Evolutionary conservation across 2,888 invertebrate species (phyloP), one percentile per base, ranked within the genome.

Genomic region (Gryllus longicercus): DNA sequence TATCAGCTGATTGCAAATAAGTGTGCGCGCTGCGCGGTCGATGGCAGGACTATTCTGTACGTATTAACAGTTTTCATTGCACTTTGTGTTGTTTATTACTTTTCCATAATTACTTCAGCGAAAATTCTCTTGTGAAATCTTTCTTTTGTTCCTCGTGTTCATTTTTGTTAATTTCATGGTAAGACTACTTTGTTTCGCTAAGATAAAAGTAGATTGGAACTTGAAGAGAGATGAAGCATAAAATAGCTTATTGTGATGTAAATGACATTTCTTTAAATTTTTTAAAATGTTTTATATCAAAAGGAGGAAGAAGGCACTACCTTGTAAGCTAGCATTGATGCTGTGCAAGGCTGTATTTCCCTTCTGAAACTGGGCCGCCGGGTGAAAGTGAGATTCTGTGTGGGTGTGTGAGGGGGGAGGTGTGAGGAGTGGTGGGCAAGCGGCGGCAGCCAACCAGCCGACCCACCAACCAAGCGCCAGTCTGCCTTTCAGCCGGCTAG

Each of bases 351-450:
- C 21, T 21, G 50, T 50, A 25, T 75, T 79, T 76, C 79, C 79
- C 50, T 80, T 75, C 86, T 87, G 86, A 86, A 87, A 87, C 87
- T 87, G 87, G 87, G 87, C 86, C 87, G 87, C 86, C 87, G 87
- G 87, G 87, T 87, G 87, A 87, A 87, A 87, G 80, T 80, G 77
- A 77, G 49, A 49, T 77, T 18, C 63, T 63, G 63, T 63, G 63
- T 63, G 50, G 38, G 25, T 14, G 8, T 18, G 25, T 38, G 38
- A 38, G n/a, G 77, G 50, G 77, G 77, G 77, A 77, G 77, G 63
- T 63, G n/a, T 12, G 63, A 63, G 63, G n/a, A 63, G 63, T 63
- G 63, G 63, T 63, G 63, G 63, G 63, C n/a, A 18, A 5, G 63
- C 63, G 16, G 38, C 63, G 63, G n/a, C 63, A 63, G 63, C 63